These are phyloP conservation scores for Lithobates pipiens DNA, from an alignment of 2,797 vertebrate species.

Conservation along the genomic window DNA sequence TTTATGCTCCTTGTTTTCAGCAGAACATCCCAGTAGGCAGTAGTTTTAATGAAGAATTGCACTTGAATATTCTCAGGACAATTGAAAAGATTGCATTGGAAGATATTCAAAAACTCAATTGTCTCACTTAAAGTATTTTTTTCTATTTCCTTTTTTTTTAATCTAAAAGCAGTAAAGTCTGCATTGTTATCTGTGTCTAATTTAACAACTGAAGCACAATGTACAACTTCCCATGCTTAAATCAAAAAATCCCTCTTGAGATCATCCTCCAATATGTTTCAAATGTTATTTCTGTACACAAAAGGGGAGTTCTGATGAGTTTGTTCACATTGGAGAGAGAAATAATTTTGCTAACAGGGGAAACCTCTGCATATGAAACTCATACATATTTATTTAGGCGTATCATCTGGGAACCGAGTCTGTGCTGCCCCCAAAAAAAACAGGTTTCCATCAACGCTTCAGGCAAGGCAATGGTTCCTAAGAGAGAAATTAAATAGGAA, in stretches of 20 bases:
- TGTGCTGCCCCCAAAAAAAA: slow-evolving; percentile 72
- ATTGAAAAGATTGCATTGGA: slow-evolving; percentile 55
- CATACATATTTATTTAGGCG: slow-evolving; percentile 80
- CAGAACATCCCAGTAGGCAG: slow-evolving; percentile 22
- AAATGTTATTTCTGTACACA: slow-evolving; percentile 69
- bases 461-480: slow-evolving; percentile 75
- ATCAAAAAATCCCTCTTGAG: slow-evolving; percentile 61
- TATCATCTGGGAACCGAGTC: slow-evolving; percentile 77
- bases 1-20: slow-evolving; percentile 17
- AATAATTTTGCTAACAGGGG: slow-evolving; percentile 75
- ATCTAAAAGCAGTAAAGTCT: slow-evolving; percentile 28
- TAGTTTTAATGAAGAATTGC: slow-evolving; percentile 1
- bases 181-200: slow-evolving; percentile 27
- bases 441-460: slow-evolving; percentile 73
- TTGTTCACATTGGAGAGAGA: slow-evolving; percentile 69
- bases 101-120: slow-evolving; percentile 25
- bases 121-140: neutral
- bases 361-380: slow-evolving; percentile 76
- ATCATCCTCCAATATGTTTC: slow-evolving; percentile 65
- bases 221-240: slow-evolving; percentile 57
- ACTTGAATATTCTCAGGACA: slow-evolving; percentile 62
- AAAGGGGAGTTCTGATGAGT: slow-evolving; percentile 69
- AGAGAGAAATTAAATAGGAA: slow-evolving; percentile 79
- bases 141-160: neutral
- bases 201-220: slow-evolving; percentile 1